phyloP scores from a whole-genome alignment of 2,888 invertebrate species.

The Mimas tiliae region DNA sequence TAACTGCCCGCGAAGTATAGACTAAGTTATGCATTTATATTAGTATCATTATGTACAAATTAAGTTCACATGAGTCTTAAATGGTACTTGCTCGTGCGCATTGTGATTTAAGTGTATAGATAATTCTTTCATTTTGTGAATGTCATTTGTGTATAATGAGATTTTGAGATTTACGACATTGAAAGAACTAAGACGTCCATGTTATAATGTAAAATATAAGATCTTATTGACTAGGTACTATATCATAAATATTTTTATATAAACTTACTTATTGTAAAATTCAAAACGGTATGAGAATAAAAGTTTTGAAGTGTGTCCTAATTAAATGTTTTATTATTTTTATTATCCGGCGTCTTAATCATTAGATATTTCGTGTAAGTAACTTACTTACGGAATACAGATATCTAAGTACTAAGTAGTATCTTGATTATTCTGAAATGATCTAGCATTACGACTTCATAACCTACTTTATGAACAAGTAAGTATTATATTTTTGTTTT shows the following conservation, averaged over 20 bases:
- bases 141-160: constrained; percentile 39
- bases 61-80: constrained; percentile 68
- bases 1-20: constrained; percentile 52
- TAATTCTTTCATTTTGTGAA: constrained; percentile 32
- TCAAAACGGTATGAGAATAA: constrained; percentile 13
- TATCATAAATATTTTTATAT: constrained; percentile 22
- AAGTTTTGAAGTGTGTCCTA: constrained; percentile 19
- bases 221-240: constrained; percentile 34
- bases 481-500: too few relatives aligned
- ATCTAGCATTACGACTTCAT: too few relatives aligned
- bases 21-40: constrained; percentile 76
- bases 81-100: constrained; percentile 62
- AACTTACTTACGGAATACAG: too few relatives aligned
- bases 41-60: constrained; percentile 78
- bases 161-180: constrained; percentile 44
- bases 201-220: constrained; percentile 58
- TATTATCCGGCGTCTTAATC: too few relatives aligned
- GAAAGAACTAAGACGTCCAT: constrained; percentile 56
- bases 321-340: not conserved
- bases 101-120: constrained; percentile 66
- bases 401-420: not conserved
- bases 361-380: not conserved
- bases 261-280: constrained; percentile 20
- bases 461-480: too few relatives aligned
- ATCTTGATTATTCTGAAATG: too few relatives aligned